Evolutionary conservation across 2,113 vertebrate genomes (phyloP), one percentile per base, ranked within the genome.

Genomic region (Irena cyanogastra): DNA sequence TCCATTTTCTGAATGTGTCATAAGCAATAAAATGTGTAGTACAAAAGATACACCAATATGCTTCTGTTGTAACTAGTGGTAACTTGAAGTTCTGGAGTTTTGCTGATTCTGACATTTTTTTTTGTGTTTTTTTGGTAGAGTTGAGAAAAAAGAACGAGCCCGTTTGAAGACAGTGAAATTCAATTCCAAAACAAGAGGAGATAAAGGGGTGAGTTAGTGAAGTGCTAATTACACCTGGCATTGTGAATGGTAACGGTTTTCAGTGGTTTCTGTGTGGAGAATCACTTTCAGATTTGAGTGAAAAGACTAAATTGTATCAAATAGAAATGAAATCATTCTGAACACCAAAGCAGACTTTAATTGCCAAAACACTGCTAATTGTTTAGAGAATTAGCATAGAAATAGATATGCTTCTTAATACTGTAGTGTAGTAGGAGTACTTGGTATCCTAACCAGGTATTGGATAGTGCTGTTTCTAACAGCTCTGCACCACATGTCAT

Each of bases 101-200:
- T 85, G 49, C 63, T 61, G 42, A 93, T 85, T 83, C 26, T 59
- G 53, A 52, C 3, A 0, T 61, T 92, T 83, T 69, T 87, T 24
- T 87, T 4, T 80, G 6, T 83, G 31, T 65, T 96, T 93, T 93
- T 60, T 45, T 84, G 54, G 49, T 96, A 99, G 99, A 90, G 99
- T 99, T 83, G 99, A 99, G 97, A 99, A 99, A 97, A 99, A 99
- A 95, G 99, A 99, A 96, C 87, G 99, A 92, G 99, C 99, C 7
- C 97, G 99, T 22, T 98, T 99, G 98, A 99, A 99, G 98, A 99
- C 99, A 3, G 99, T 99, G 93, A 99, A 99, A 97, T 99, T 99
- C 94, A 99, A 99, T 97, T 98, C 99, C 70, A 99, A 99, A 98
- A 98, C 99, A 65, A 98, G 99, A 97, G 98, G 98, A 93, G 99